These are phyloP conservation scores for Aelia acuminata DNA, from an alignment of 2,888 invertebrate genomes.

Conservation along the genomic window DNA sequence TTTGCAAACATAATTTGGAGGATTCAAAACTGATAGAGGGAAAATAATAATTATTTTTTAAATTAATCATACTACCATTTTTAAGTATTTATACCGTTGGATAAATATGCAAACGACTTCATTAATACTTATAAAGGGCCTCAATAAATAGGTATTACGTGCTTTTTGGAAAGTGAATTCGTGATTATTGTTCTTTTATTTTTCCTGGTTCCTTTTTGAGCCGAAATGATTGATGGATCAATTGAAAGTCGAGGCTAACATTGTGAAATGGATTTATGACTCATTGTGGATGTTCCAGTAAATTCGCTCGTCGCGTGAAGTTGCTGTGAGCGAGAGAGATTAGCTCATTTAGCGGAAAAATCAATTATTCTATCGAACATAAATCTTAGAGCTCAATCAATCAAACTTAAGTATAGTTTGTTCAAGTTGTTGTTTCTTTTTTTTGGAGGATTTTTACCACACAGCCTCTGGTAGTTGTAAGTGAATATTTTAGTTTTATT, in stretches of 20 bases:
- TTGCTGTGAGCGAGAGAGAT: neutral
- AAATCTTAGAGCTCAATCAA: neutral
- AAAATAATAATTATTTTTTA: no score
- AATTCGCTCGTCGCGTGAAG: neutral
- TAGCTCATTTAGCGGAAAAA: neutral
- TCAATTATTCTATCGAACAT: neutral
- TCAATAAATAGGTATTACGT: neutral
- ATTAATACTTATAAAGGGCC: no score
- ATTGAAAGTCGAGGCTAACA: neutral
- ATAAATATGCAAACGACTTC: no score
- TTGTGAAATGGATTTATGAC: conserved; percentile 26
- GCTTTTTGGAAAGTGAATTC: neutral
- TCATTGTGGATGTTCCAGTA: conserved; percentile 2
- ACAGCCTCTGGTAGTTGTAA: neutral
- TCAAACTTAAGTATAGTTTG: neutral
- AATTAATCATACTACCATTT: no score
- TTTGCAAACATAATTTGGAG: no score
- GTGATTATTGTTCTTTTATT: neutral
- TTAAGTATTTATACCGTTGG: no score
- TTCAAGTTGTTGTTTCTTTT: neutral
- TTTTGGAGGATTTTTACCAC: neutral
- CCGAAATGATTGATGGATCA: neutral
- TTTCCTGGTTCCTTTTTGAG: neutral
- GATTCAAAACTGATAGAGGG: no score
- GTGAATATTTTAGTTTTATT: no score